Conservation (phyloP, 2,797 vertebrate genomes). For the Kryptopterus vitreolus region DNA sequence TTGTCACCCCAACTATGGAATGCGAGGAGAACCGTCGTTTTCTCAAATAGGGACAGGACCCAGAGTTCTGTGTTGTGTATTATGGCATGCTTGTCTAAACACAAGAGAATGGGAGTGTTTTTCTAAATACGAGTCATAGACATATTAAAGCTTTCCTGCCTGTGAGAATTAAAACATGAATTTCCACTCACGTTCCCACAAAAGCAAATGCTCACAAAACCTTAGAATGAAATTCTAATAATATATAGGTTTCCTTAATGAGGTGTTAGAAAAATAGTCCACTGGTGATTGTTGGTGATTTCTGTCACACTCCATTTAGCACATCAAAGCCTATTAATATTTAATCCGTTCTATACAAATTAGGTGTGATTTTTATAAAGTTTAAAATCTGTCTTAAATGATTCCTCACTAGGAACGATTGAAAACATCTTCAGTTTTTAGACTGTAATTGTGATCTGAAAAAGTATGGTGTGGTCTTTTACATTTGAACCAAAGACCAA, state of each 20-base stretch:
- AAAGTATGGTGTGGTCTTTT: too few relatives aligned
- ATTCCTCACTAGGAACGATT: background rate
- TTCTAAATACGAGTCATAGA: background rate
- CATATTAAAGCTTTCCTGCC: background rate
- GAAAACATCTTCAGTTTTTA: background rate
- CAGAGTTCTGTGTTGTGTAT: background rate
- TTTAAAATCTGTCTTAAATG: background rate
- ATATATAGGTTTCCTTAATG: background rate
- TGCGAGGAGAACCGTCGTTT: constrained; percentile 1
- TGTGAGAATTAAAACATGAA: background rate
- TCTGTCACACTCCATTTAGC: background rate
- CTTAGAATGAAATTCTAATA: background rate
- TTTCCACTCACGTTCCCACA: background rate
- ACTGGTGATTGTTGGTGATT: background rate
- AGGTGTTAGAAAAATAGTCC: background rate
- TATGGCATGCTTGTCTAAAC: constrained; percentile 34
- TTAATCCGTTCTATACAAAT: background rate
- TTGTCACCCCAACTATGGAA: constrained; percentile 11
- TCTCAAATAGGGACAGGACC: background rate
- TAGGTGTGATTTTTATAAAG: background rate
- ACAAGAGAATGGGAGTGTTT: background rate
- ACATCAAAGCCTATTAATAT: background rate
- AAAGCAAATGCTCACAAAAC: background rate
- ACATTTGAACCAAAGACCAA: background rate
- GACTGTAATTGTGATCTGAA: background rate